Conservation (phyloP, 2,888 invertebrate genomes). For the Rhaphigaster nebulosa region DNA sequence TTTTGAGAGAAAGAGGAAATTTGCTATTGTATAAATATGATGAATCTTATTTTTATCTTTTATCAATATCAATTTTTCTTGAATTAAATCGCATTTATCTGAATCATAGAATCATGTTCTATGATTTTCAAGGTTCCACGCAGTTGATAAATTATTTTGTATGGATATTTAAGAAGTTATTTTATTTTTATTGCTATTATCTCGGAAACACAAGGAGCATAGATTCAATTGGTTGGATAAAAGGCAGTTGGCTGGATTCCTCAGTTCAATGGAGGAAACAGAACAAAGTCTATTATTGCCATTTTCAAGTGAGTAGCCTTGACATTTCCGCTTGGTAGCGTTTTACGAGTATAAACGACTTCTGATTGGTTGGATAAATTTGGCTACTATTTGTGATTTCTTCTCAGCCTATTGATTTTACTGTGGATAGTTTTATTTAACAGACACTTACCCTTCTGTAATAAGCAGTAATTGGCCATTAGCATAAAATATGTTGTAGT, state of each 20-base stretch:
- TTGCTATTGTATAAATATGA: too few species aligned
- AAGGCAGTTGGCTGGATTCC: not conserved
- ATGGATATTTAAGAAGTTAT: not conserved
- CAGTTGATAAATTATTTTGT: too few species aligned
- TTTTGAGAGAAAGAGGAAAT: too few species aligned
- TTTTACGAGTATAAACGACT: not conserved
- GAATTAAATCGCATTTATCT: too few species aligned
- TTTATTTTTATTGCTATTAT: not conserved
- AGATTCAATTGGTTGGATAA: conserved; percentile 25
- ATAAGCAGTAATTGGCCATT: not conserved
- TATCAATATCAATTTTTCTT: too few species aligned
- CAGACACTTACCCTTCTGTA: not conserved
- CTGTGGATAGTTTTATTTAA: not conserved
- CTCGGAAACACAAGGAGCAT: not conserved
- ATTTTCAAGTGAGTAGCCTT: not conserved
- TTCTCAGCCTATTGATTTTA: not conserved
- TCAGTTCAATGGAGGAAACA: not conserved
- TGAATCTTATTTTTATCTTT: too few species aligned
- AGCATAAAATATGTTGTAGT: too few species aligned
- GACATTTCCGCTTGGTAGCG: not conserved
- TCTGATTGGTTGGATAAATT: conserved; percentile 1
- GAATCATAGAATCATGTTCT: too few species aligned
- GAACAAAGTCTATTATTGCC: not conserved
- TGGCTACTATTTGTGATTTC: not conserved
- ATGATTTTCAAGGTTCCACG: too few species aligned